Percentiles rank a stretch among this genome's conserved stretches.
These are phyloP conservation scores for Ceratina australensis DNA, from an alignment of 1,140 invertebrate species.

Conservation along the genomic window DNA sequence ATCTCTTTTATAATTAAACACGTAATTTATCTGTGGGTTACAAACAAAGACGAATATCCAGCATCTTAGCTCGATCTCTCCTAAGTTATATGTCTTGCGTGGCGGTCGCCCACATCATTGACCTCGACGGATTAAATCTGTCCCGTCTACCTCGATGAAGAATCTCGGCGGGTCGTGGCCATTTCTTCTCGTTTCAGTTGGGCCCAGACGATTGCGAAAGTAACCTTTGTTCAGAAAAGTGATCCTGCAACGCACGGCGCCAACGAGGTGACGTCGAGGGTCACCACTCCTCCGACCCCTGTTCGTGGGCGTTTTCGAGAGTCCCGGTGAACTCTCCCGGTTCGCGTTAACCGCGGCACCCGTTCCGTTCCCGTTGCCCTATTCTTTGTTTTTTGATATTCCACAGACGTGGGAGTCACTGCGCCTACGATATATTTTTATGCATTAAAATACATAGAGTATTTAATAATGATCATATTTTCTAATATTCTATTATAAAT, in stretches of 20 bases:
- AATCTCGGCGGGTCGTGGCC: background rate
- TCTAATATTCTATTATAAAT: too few species aligned
- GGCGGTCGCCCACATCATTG: background rate
- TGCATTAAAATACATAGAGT: too few species aligned
- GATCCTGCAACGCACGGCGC: conserved; percentile 32
- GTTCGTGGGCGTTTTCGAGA: conserved; percentile 57
- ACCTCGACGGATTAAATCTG: conserved; percentile 9
- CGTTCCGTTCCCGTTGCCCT: too few species aligned
- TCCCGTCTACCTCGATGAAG: background rate
- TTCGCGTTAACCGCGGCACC: background rate
- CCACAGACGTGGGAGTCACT: too few species aligned
- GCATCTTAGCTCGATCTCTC: too few species aligned
- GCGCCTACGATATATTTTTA: too few species aligned
- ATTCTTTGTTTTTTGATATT: conserved; percentile 19
- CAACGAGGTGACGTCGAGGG: conserved; percentile 37
- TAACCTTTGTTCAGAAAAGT: conserved; percentile 36
- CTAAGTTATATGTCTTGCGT: background rate
- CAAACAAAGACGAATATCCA: too few species aligned
- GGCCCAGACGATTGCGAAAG: conserved; percentile 46
- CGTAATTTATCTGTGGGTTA: too few species aligned
- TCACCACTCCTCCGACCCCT: conserved; percentile 13
- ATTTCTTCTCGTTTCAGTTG: conserved; percentile 1
- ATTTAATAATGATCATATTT: too few species aligned
- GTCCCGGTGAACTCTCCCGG: conserved; percentile 42
- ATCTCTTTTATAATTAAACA: too few species aligned